Evolutionary conservation across 92 coral and sea anemone genomes (phyloP).

Genomic region (Parazoanthus darwini): DNA sequence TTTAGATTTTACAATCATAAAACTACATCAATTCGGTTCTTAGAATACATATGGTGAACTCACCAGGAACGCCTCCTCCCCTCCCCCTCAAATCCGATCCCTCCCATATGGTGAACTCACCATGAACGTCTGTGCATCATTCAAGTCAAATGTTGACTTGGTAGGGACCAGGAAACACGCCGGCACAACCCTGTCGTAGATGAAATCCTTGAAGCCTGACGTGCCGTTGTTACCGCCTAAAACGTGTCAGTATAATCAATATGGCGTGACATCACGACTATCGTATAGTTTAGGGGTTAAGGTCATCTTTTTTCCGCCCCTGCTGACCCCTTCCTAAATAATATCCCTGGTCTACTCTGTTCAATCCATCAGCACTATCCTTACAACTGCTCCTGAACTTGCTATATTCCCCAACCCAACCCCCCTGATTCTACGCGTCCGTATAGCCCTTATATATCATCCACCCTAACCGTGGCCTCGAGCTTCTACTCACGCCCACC

Average conservation of each 20-base stretch:
- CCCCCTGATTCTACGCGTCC: too few relatives aligned
- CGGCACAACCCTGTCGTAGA: constrained; percentile 86
- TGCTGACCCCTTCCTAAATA: neutral
- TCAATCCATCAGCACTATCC: too few relatives aligned
- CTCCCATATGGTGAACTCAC: constrained; percentile 49
- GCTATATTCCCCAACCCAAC: too few relatives aligned
- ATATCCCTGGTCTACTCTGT: too few relatives aligned
- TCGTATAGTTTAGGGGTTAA: neutral
- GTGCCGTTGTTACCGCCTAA: constrained; percentile 83
- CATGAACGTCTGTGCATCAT: constrained; percentile 92
- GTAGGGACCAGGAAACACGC: constrained; percentile 92
- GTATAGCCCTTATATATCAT: too few relatives aligned
- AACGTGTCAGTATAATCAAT: neutral
- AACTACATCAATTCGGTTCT: neutral
- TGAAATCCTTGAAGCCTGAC: constrained; percentile 84
- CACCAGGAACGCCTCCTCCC: too few relatives aligned
- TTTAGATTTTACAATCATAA: too few relatives aligned
- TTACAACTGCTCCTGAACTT: too few relatives aligned
- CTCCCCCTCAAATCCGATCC: too few relatives aligned
- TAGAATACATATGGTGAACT: too few relatives aligned
- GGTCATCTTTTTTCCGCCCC: neutral
- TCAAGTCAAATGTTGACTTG: constrained; percentile 83
- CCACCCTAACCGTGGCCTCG: too few relatives aligned
- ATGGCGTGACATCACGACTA: neutral
- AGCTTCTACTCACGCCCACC: too few relatives aligned